Base-by-base conservation (phyloP, 2,888 invertebrate species). In the Chelonus formosanus region DNA sequence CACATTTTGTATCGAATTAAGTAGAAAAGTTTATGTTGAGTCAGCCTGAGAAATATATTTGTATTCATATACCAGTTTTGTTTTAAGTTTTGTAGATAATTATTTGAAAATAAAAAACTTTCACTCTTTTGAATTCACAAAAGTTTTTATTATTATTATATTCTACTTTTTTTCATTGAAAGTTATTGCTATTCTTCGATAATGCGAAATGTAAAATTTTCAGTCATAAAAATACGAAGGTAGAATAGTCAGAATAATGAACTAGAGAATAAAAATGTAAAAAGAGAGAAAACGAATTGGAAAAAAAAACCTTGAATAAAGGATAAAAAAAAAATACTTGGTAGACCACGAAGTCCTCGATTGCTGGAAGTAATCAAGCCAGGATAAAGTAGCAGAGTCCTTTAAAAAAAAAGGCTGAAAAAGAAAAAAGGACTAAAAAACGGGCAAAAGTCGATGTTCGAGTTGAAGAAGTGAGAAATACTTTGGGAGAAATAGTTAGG, bases 291-390 rank as follows among this genome's bases (percentile, higher is more conserved):
- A 57, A 32, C 20, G 4, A 40, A 40, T 5, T 20, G 34, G 4
- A 4, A 59, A 31, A n/a, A 40, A 8, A 31, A 52, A 34, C 7
- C 7, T 8, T 4, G 43, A n/a, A 8, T 31, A 43, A 43, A 54
- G n/a, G 31, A 32, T 5, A 35, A 48, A 31, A 40, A 53, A 61
- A 32, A 53, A 32, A 50, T 8, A 1, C 36, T 6, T 50, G 36
- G 60, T 61, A 53, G 61, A 53, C 53, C 53, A 34, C 53, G 45
- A 44, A 61, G 52, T 53, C 34, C 44, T 53, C 60, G 53, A 61
- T 43, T 61, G 36, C 59, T 48, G 5, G 40, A 40, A 53, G 60
- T 52, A 61, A 61, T 61, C 52, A 53, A 61, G 60, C 60, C 34
- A 36, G 52, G 31, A 61, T 52, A 36, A 52, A 61, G 50, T 61